These are phyloP conservation scores for Cataglyphis rosenhaueri DNA, from an alignment of 2,888 invertebrate species.

Conservation along the genomic window DNA sequence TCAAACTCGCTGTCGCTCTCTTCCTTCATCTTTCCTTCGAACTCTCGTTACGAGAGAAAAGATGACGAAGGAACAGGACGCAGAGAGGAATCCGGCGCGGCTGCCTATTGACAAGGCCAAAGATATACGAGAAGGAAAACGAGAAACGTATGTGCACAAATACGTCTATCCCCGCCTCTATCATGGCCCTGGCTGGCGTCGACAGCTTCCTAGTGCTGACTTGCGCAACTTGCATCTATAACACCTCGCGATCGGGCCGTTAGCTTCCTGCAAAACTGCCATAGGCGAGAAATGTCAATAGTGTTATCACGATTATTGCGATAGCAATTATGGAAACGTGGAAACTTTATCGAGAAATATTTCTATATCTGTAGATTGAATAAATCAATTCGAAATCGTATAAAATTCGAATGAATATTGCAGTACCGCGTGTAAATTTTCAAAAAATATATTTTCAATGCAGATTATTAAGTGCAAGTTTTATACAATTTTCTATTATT, in stretches of 20 bases:
- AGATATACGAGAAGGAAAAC: constrained; percentile 42
- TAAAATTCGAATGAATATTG: neutral
- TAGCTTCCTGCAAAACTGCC: constrained; percentile 47
- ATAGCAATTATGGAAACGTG: constrained; percentile 60
- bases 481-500: neutral
- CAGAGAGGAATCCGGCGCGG: constrained; percentile 33
- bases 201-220: constrained; percentile 60
- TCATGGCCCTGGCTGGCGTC: constrained; percentile 53
- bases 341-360: constrained; percentile 24
- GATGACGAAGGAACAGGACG: constrained; percentile 15
- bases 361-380: neutral
- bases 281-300: constrained; percentile 24
- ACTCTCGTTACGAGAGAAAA: neutral
- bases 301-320: constrained; percentile 30
- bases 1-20: neutral
- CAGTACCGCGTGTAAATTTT: too few species aligned
- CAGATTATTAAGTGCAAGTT: neutral
- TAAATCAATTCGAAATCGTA: neutral
- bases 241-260: constrained; percentile 16
- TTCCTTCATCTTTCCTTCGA: neutral
- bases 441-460: neutral
- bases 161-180: constrained; percentile 59
- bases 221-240: constrained; percentile 49
- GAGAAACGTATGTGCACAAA: constrained; percentile 45
- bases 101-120: constrained; percentile 56